Conservation (phyloP, 2,113 vertebrate species). For the Austrofundulus limnaeus region DNA sequence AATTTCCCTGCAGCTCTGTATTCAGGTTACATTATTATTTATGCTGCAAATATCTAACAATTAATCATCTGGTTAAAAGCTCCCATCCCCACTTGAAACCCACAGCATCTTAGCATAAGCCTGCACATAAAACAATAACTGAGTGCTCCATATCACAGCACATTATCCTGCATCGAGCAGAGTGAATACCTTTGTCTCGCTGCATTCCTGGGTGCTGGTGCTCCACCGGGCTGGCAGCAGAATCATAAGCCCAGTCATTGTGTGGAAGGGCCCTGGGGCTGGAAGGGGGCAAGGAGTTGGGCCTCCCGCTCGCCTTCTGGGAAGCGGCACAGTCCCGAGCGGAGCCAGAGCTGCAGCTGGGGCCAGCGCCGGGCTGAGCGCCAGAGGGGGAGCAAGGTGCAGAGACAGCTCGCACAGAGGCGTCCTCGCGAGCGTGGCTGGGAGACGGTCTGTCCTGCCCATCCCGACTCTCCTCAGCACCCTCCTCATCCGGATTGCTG, state of each 20-base stretch:
- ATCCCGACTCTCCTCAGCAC: slow-evolving; percentile 74
- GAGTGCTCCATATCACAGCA: slow-evolving; percentile 14
- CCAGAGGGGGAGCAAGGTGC: slow-evolving; percentile 70
- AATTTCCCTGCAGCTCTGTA: slow-evolving; percentile 11
- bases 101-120: slow-evolving; percentile 10
- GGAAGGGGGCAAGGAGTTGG: slow-evolving; percentile 75
- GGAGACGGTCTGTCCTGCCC: slow-evolving; percentile 69
- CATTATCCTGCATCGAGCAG: slow-evolving; percentile 35
- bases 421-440: slow-evolving; percentile 19
- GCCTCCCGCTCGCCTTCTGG: slow-evolving; percentile 67
- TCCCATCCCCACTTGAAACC: slow-evolving; percentile 9
- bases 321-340: slow-evolving; percentile 52
- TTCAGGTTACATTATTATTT: slow-evolving; percentile 1
- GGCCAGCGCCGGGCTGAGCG: slow-evolving; percentile 32
- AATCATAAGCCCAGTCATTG: slow-evolving; percentile 74
- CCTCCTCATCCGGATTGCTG: slow-evolving; percentile 78
- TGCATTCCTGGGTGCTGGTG: slow-evolving; percentile 72
- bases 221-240: slow-evolving; percentile 64
- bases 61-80: slow-evolving; percentile 26
- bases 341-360: slow-evolving; percentile 33
- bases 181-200: slow-evolving; percentile 72
- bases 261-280: slow-evolving; percentile 69
- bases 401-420: slow-evolving; percentile 49
- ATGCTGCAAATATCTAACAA: slow-evolving; percentile 17
- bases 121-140: slow-evolving; percentile 39